Conservation (phyloP, 2,888 invertebrate species). For the Gastrophysa polygoni region DNA sequence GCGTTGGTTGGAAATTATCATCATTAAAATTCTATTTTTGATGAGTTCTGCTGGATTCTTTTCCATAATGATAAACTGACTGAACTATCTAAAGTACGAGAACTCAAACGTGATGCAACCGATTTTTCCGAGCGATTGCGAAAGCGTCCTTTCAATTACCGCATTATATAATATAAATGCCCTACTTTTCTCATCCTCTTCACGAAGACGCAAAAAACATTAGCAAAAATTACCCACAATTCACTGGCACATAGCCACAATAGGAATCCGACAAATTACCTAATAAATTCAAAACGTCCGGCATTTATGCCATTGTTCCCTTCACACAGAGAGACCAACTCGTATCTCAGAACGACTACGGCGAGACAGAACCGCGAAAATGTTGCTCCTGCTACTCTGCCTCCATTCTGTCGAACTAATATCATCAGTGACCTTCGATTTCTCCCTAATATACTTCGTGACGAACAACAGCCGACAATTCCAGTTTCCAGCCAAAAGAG, state of each 20-base stretch:
- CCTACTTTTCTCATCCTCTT: not conserved
- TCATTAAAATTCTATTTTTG: too few species aligned
- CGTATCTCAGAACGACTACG: not conserved
- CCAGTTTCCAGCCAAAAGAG: conserved; percentile 35
- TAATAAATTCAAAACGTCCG: conserved; percentile 34
- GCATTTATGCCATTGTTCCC: conserved; percentile 21
- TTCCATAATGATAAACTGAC: too few species aligned
- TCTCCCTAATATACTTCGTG: conserved; percentile 42
- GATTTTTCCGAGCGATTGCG: too few species aligned
- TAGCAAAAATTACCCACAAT: conserved; percentile 19
- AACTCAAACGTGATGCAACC: too few species aligned
- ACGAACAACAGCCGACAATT: conserved; percentile 34
- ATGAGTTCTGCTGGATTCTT: too few species aligned
- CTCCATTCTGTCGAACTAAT: conserved; percentile 16
- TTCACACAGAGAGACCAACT: conserved; percentile 14
- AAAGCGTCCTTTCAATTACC: not conserved
- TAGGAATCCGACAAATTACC: conserved; percentile 24
- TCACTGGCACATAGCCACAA: conserved; percentile 18
- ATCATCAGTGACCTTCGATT: conserved; percentile 28
- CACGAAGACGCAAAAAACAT: conserved; percentile 6
- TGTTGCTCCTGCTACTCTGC: conserved; percentile 23
- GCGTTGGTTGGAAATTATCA: too few species aligned
- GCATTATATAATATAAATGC: not conserved
- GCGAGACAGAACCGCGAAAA: conserved; percentile 19
- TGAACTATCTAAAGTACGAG: too few species aligned